Evolutionary conservation across 2,888 invertebrate genomes (phyloP).

Genomic region (Chymomyza fuscimana): DNA sequence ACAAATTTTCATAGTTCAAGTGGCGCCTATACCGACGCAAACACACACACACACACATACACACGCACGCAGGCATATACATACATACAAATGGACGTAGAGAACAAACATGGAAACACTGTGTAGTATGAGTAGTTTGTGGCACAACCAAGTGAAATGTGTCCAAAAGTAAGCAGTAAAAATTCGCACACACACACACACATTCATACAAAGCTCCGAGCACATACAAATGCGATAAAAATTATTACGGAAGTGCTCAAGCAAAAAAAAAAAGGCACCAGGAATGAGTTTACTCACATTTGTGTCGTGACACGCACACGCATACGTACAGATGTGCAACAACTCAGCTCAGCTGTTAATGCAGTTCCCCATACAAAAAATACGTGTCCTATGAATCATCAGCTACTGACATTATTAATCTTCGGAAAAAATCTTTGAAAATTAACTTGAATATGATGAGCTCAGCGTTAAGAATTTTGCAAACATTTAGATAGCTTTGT

Average conservation of each 20-base stretch:
- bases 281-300: conserved; percentile 35
- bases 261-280: conserved; percentile 48
- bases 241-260: conserved; percentile 72
- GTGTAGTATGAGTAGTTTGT: background rate
- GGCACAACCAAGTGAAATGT: conserved; percentile 50
- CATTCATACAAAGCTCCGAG: background rate
- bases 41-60: conserved; percentile 11
- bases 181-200: conserved; percentile 30
- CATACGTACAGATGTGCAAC: conserved; percentile 5
- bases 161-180: conserved; percentile 68
- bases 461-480: background rate
- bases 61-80: background rate
- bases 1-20: conserved; percentile 77
- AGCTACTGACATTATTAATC: background rate
- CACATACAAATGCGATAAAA: conserved; percentile 62
- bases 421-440: background rate
- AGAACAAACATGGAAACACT: conserved; percentile 2
- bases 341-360: background rate
- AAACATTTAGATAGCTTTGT: background rate
- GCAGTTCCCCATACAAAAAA: background rate
- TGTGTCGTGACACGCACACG: background rate
- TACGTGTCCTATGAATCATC: background rate
- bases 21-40: conserved; percentile 70
- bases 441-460: too few species aligned
- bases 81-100: background rate